These are phyloP conservation scores for Meda fulgida DNA, from an alignment of 2,797 vertebrate genomes.

Conservation along the genomic window DNA sequence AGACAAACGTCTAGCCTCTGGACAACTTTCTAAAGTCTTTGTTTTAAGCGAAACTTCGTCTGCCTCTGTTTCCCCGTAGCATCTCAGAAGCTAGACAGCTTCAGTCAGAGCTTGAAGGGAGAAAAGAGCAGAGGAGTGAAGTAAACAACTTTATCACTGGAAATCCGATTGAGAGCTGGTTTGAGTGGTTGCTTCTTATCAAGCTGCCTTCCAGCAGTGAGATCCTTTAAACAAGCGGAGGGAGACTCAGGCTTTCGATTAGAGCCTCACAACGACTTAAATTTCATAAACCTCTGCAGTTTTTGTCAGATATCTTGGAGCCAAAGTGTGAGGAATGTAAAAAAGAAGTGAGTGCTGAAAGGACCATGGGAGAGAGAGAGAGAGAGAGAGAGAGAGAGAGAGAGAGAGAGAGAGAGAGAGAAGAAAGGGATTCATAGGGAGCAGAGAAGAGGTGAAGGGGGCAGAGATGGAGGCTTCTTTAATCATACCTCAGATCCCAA, in stretches of 20 bases:
- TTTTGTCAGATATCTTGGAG: constrained; percentile 50
- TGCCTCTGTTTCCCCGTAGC: constrained; percentile 21
- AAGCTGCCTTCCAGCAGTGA: constrained; percentile 52
- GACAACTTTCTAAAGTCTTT: constrained; percentile 47
- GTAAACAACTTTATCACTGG: constrained; percentile 61
- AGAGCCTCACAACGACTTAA: constrained; percentile 58
- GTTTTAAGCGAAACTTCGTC: constrained; percentile 2
- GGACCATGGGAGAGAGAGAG: neutral
- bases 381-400: too few relatives aligned
- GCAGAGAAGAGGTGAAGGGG: constrained; percentile 24
- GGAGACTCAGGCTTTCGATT: constrained; percentile 63
- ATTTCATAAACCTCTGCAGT: constrained; percentile 51
- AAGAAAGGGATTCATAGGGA: constrained; percentile 27
- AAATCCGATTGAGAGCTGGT: constrained; percentile 49
- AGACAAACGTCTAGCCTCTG: constrained; percentile 51
- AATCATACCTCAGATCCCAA: constrained; percentile 59
- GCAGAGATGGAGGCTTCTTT: constrained; percentile 48
- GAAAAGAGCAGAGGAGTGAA: constrained; percentile 45
- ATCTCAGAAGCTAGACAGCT: constrained; percentile 36
- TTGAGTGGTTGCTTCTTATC: constrained; percentile 59
- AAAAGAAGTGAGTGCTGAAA: constrained; percentile 17
- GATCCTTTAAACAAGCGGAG: constrained; percentile 62
- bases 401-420: neutral
- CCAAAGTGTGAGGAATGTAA: constrained; percentile 47
- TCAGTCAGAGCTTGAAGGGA: constrained; percentile 32